phyloP scores from a whole-genome alignment of 2,888 invertebrate genomes.

The Allacma fusca region DNA sequence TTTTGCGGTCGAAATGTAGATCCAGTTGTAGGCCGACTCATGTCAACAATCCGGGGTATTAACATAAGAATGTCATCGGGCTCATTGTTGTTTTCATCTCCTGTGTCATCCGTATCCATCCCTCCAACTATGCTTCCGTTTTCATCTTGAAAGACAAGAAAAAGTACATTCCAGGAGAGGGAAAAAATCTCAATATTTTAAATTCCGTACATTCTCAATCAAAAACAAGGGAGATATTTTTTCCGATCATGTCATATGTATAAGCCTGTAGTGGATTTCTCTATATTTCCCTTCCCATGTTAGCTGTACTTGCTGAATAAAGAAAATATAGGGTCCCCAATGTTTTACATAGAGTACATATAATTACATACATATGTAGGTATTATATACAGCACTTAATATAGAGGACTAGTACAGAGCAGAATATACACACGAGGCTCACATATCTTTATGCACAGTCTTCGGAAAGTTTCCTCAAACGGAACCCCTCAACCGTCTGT shows the following conservation, averaged over 20 bases:
- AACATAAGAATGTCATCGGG: constrained; percentile 33
- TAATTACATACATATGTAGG: too few species aligned
- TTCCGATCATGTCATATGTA: neutral
- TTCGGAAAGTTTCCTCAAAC: neutral
- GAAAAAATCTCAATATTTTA: constrained; percentile 44
- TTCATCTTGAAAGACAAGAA: constrained; percentile 41
- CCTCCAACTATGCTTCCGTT: constrained; percentile 47
- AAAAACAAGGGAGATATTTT: constrained; percentile 24
- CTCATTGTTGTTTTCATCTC: constrained; percentile 34
- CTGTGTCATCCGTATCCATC: constrained; percentile 41
- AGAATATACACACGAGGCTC: too few species aligned
- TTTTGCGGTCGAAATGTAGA: constrained; percentile 43
- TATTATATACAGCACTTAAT: too few species aligned
- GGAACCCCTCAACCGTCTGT: neutral
- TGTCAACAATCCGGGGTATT: constrained; percentile 46
- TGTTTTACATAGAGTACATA: too few species aligned
- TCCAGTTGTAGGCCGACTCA: constrained; percentile 43
- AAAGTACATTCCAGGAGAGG: constrained; percentile 18
- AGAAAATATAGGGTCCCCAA: too few species aligned
- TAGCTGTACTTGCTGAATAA: too few species aligned
- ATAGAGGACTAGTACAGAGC: too few species aligned
- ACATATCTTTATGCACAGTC: too few species aligned
- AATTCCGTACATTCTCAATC: constrained; percentile 46
- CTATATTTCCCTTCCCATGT: too few species aligned
- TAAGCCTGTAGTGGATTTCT: neutral